A percentile compares a stretch with the other conserved stretches of the same genome.
Conservation (phyloP, 1,140 invertebrate genomes). For the Cylas formicarius region DNA sequence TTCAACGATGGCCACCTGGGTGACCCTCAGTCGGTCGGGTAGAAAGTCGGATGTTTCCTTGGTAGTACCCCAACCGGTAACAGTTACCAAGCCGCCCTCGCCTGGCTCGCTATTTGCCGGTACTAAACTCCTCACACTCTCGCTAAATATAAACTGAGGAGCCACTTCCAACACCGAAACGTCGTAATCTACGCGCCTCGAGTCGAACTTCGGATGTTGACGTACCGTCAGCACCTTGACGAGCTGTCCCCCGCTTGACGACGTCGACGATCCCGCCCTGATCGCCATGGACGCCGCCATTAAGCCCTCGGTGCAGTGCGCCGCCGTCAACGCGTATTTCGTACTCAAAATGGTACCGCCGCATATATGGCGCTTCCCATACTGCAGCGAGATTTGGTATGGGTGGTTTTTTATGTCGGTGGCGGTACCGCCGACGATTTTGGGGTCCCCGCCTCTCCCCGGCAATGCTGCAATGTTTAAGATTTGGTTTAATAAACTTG, state of each 20-base stretch:
- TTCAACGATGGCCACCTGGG: too few relatives aligned
- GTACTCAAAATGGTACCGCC: slow-evolving; percentile 12
- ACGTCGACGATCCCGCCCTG: slow-evolving; percentile 6
- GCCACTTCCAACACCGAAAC: slow-evolving; percentile 5
- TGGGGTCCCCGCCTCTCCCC: too few relatives aligned
- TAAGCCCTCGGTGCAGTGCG: slow-evolving; percentile 13
- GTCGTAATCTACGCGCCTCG: too few relatives aligned
- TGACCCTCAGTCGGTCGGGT: too few relatives aligned
- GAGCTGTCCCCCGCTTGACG: slow-evolving; percentile 2
- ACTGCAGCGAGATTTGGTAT: slow-evolving; percentile 13
- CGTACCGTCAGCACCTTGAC: slow-evolving; percentile 4
- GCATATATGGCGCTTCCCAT: slow-evolving; percentile 9
- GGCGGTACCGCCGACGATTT: slow-evolving; percentile 10
- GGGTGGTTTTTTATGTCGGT: slow-evolving; percentile 9
- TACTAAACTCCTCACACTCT: slow-evolving; percentile 3
- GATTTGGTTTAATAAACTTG: too few relatives aligned
- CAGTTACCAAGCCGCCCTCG: slow-evolving; percentile 5
- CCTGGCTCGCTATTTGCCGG: slow-evolving; percentile 2
- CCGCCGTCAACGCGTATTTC: slow-evolving; percentile 12
- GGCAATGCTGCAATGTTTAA: too few relatives aligned
- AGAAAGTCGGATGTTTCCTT: too few relatives aligned
- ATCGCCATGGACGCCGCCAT: background rate
- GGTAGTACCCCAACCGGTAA: slow-evolving; percentile 11
- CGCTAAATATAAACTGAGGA: slow-evolving; percentile 2
- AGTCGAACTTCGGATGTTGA: slow-evolving; percentile 8